phyloP scores from a whole-genome alignment of 2,888 invertebrate genomes.

The Drosophila melanosoma region DNA sequence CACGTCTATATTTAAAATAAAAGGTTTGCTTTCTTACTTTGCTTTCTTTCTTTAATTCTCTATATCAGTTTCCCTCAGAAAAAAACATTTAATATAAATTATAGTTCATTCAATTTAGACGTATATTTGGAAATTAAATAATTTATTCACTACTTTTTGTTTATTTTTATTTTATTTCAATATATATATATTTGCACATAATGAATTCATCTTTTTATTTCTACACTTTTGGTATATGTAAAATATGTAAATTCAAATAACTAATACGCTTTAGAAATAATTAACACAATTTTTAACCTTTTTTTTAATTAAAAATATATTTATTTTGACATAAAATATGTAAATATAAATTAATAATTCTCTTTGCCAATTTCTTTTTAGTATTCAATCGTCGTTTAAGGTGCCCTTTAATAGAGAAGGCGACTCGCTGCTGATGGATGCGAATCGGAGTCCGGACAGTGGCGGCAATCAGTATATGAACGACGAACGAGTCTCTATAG shows the following conservation, averaged over 20 bases:
- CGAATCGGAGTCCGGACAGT: slow-evolving; percentile 78
- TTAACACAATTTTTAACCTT: background rate
- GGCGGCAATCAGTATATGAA: slow-evolving; percentile 54
- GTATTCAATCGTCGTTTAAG: slow-evolving; percentile 57
- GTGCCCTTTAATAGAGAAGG: slow-evolving; percentile 33
- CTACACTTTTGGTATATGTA: background rate
- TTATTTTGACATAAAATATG: background rate
- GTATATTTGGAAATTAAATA: too few relatives aligned
- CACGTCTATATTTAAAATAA: background rate
- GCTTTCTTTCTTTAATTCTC: background rate
- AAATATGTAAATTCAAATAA: background rate
- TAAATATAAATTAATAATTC: background rate
- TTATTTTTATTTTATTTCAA: too few relatives aligned
- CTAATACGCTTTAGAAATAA: background rate
- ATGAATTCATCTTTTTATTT: too few relatives aligned
- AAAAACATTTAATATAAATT: too few relatives aligned
- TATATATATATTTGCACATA: too few relatives aligned
- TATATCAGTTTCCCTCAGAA: too few relatives aligned
- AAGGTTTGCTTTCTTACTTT: background rate
- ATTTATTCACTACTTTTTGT: too few relatives aligned
- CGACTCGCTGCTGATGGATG: slow-evolving; percentile 73
- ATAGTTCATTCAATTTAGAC: too few relatives aligned
- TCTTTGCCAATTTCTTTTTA: slow-evolving; percentile 13
- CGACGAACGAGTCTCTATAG: slow-evolving; percentile 57
- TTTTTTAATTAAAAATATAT: background rate